These are phyloP conservation scores for Archilochus colubris DNA, from an alignment of 2,113 vertebrate species.

Conservation along the genomic window DNA sequence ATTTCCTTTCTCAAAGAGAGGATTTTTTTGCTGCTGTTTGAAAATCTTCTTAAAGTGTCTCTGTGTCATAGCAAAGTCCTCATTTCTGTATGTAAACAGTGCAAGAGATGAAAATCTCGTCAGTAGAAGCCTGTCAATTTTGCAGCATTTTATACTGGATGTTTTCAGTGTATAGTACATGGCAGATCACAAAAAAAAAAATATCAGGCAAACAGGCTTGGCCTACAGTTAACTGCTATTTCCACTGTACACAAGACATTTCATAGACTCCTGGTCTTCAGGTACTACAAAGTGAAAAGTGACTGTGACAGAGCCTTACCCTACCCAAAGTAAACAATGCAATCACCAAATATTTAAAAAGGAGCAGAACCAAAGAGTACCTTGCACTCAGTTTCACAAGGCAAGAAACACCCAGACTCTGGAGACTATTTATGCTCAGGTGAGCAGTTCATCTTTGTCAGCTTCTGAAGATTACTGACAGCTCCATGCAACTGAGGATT, in stretches of 20 bases:
- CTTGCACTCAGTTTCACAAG: neutral
- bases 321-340: neutral
- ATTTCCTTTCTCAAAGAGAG: neutral
- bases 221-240: neutral
- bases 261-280: neutral
- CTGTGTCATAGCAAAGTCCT: neutral
- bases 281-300: neutral
- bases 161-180: neutral
- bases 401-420: neutral
- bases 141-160: neutral
- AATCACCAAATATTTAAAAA: neutral
- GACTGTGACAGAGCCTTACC: neutral
- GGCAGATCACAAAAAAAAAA: neutral
- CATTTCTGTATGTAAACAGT: neutral
- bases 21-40: neutral
- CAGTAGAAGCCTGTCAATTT: neutral
- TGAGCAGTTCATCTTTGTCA: neutral
- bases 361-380: neutral
- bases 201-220: neutral
- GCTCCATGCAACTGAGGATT: neutral
- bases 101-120: constrained; percentile 6
- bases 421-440: neutral
- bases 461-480: constrained; percentile 5
- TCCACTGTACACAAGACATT: neutral
- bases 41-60: neutral